Percentiles rank a stretch among this genome's conserved stretches.
Conservation (phyloP, 1,140 invertebrate genomes). For the Armadillidium nasatum region DNA sequence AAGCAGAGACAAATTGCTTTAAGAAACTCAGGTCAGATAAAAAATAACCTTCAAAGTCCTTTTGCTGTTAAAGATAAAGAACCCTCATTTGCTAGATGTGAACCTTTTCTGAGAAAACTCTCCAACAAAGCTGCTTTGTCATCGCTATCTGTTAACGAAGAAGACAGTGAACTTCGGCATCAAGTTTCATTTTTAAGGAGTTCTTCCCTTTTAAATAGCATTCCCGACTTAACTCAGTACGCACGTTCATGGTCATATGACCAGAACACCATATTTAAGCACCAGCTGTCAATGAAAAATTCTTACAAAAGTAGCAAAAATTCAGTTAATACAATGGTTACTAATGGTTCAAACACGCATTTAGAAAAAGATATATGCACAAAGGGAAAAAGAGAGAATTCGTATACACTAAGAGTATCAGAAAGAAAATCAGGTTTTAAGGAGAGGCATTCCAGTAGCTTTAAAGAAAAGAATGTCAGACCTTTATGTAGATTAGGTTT, state of each 20-base stretch:
- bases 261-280: neutral
- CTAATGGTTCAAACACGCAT: constrained; percentile 15
- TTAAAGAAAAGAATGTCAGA: neutral
- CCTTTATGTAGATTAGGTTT: neutral
- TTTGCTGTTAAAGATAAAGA: neutral
- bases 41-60: neutral
- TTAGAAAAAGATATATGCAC: constrained; percentile 25
- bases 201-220: constrained; percentile 39
- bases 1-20: neutral
- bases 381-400: constrained; percentile 12
- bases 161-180: constrained; percentile 28
- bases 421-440: neutral
- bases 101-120: constrained; percentile 28
- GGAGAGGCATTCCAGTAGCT: neutral
- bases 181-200: constrained; percentile 40
- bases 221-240: constrained; percentile 41
- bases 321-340: constrained; percentile 10
- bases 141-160: neutral
- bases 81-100: neutral
- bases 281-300: neutral
- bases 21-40: neutral
- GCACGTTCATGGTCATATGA: constrained; percentile 32
- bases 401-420: neutral
- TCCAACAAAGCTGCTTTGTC: neutral
- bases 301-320: neutral